phyloP scores from a whole-genome alignment of 2,113 vertebrate species.

The Alaudala cheleensis region DNA sequence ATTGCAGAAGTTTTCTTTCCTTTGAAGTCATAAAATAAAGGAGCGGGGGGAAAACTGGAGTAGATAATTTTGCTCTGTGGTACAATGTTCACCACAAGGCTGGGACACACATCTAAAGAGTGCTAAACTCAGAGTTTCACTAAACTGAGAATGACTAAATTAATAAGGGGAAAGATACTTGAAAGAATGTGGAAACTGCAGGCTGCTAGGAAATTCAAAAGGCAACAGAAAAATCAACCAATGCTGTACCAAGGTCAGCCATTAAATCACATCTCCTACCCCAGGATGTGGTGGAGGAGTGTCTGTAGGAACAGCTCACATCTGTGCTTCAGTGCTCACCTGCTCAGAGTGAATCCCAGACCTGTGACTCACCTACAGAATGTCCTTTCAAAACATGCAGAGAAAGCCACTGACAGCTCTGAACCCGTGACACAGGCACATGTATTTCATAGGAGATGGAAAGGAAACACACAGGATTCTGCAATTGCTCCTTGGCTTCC shows the following conservation, averaged over 20 bases:
- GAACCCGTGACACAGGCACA: neutral
- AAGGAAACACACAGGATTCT: neutral
- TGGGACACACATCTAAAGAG: rapidly evolving
- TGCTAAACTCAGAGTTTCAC: neutral
- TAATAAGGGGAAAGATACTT: neutral
- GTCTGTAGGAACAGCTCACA: rapidly evolving
- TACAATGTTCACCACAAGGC: neutral
- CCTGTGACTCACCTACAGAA: neutral
- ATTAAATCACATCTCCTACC: neutral
- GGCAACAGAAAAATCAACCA: neutral
- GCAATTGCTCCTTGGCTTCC: neutral
- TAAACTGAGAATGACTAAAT: neutral
- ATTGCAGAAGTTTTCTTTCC: neutral
- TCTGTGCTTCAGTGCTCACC: neutral
- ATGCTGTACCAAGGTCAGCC: neutral
- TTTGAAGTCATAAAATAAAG: neutral
- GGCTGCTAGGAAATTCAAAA: neutral
- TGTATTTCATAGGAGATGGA: rapidly evolving
- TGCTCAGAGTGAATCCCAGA: neutral
- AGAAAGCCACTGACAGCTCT: neutral
- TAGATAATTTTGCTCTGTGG: neutral
- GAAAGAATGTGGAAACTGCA: neutral
- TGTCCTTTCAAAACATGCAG: neutral
- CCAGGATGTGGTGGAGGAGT: neutral
- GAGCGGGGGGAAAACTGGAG: rapidly evolving